Conservation (phyloP, 2,888 invertebrate genomes). For the Caenorhabditis panamensis region DNA sequence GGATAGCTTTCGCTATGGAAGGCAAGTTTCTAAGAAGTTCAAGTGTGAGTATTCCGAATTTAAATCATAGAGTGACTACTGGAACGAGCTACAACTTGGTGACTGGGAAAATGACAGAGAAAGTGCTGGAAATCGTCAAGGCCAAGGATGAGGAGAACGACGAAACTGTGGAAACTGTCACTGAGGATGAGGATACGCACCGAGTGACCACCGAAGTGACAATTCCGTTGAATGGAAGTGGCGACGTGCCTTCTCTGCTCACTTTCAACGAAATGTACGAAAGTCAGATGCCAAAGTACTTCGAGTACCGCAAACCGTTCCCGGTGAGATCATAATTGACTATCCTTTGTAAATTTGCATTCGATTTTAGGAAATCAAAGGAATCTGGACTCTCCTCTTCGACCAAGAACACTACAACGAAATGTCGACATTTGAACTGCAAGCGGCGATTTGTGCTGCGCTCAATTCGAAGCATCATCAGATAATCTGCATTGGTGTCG, state of each 20-base stretch:
- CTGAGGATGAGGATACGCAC: conserved; percentile 37
- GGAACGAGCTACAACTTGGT: conserved; percentile 49
- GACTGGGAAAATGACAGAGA: conserved; percentile 50
- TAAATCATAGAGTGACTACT: conserved; percentile 24
- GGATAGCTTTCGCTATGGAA: conserved; percentile 56
- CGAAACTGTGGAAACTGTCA: conserved; percentile 21
- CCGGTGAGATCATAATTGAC: conserved; percentile 15
- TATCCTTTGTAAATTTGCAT: conserved; percentile 23
- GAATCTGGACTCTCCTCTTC: conserved; percentile 50
- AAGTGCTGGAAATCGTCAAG: conserved; percentile 40
- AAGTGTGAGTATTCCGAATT: no score
- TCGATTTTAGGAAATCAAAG: conserved; percentile 38
- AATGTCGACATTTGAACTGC: conserved; percentile 49
- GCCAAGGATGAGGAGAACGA: conserved; percentile 44
- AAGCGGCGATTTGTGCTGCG: conserved; percentile 57
- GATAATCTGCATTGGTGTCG: conserved; percentile 52
- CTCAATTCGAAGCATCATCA: conserved; percentile 48
- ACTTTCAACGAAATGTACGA: conserved; percentile 32
- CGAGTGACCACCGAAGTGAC: conserved; percentile 35
- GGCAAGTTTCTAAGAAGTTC: conserved; percentile 16
- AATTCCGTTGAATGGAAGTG: conserved; percentile 26
- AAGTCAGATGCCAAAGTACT: conserved; percentile 53
- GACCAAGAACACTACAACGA: conserved; percentile 35
- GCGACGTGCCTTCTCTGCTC: not conserved
- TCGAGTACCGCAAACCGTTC: conserved; percentile 41